phyloP scores from a whole-genome alignment of 2,113 vertebrate genomes.

The Hemibagrus wyckioides region DNA sequence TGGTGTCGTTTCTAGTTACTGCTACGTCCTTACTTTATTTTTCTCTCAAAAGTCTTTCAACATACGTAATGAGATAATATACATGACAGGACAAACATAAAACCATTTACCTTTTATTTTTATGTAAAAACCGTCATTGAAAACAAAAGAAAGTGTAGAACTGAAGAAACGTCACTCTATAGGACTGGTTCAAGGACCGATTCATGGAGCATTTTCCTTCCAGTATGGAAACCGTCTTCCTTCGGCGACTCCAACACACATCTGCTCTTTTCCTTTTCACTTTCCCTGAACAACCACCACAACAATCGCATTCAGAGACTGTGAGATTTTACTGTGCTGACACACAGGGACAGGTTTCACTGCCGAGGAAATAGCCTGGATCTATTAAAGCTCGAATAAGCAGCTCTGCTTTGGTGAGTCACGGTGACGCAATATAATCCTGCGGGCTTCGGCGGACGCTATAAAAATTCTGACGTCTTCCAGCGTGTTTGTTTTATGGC shows the following conservation, averaged over 20 bases:
- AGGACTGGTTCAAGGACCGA: not conserved
- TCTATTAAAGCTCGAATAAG: conserved; percentile 16
- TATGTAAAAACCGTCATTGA: no score
- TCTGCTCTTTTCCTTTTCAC: no score
- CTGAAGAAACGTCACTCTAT: not conserved
- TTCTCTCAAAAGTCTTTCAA: not conserved
- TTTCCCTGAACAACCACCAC: not conserved
- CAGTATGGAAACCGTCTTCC: no score
- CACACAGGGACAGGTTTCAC: not conserved
- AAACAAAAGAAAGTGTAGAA: not conserved
- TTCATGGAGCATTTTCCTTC: no score
- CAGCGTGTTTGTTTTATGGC: not conserved
- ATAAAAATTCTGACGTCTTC: not conserved
- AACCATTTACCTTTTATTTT: not conserved
- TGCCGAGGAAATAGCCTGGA: not conserved
- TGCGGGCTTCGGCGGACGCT: not conserved
- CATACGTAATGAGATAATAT: not conserved
- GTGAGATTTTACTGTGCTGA: not conserved
- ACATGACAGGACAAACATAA: not conserved
- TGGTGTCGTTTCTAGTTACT: not conserved
- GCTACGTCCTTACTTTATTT: not conserved
- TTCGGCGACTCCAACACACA: not conserved
- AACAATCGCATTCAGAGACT: not conserved
- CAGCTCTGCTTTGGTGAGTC: not conserved
- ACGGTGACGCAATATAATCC: not conserved